Evolutionary conservation across 2,113 vertebrate species (phyloP), one percentile per base, ranked within the genome.

Genomic region (Etheostoma cragini): DNA sequence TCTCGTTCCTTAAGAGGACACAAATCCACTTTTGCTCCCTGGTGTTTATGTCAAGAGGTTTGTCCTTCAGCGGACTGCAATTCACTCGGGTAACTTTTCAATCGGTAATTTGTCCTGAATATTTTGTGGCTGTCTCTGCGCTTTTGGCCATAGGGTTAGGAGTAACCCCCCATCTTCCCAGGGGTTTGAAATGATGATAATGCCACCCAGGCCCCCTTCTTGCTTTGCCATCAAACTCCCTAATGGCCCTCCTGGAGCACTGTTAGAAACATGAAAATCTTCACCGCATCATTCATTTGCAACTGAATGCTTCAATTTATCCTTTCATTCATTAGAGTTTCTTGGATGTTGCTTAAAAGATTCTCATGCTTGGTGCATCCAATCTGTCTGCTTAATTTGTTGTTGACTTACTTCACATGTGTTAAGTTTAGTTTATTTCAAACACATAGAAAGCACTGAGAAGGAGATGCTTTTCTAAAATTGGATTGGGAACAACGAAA

Each of bases 131-230:
- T 49, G 54, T 69, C 67, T 87, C 58, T 24, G 62, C 24, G 1
- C 78, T 21, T 83, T 82, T 79, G 52, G 33, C 45, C 72, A 21
- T 4, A 63, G 46, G 82, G 16, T 52, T 45, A 81, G 30, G 46
- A 58, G 60, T 61, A 74, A 62, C 35, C 35, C 24, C 42, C 26
- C 3, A 57, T 83, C 77, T 86, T 89, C 62, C 70, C 81, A 62
- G 82, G 72, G 67, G 30, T 83, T 87, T 89, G 82, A 80, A 86
- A 64, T 82, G 35, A 60, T 68, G 74, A 82, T 70, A 87, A 82
- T 75, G 45, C 82, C 84, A 80, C 76, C 60, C 6, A 42, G 76
- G 50, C 82, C 76, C 63, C 24, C 82, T 49, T 53, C 26, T 78
- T 30, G 30, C 21, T 26, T 75, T 45, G 78, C 62, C 63, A 63